These are phyloP conservation scores for Conus ventricosus DNA, from an alignment of 1,140 invertebrate species.

Conservation along the genomic window DNA sequence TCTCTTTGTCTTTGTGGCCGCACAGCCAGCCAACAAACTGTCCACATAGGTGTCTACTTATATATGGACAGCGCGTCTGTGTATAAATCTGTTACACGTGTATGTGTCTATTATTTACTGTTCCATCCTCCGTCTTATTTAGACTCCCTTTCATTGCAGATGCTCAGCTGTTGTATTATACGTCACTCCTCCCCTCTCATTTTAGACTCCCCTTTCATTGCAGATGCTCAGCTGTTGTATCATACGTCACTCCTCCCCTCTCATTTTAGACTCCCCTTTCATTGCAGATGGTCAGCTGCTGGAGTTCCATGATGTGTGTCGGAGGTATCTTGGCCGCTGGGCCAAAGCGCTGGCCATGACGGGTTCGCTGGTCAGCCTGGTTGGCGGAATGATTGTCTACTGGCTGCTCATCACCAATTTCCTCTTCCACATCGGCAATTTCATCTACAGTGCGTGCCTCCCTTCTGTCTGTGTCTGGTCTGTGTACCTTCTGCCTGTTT, in stretches of 20 bases:
- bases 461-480: background rate
- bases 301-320: conserved; percentile 88
- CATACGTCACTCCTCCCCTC: too few relatives aligned
- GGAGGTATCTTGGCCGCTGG: conserved; percentile 82
- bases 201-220: background rate
- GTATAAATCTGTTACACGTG: too few relatives aligned
- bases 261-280: too few relatives aligned
- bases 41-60: too few relatives aligned
- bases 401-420: conserved; percentile 97
- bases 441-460: conserved; percentile 79
- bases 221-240: conserved; percentile 57
- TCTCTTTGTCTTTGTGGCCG: background rate
- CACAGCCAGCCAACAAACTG: too few relatives aligned
- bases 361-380: conserved; percentile 88
- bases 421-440: conserved; percentile 89
- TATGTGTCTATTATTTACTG: too few relatives aligned
- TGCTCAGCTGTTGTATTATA: too few relatives aligned
- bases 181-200: too few relatives aligned
- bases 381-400: conserved; percentile 92
- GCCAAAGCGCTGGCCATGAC: conserved; percentile 83
- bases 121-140: too few relatives aligned
- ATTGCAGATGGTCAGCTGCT: conserved; percentile 54
- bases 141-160: too few relatives aligned
- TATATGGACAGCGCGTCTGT: too few relatives aligned
- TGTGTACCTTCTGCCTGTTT: background rate